phyloP scores from a whole-genome alignment of 35 echinoderm and acorn worm species.

The Ophiothrix spiculata region DNA sequence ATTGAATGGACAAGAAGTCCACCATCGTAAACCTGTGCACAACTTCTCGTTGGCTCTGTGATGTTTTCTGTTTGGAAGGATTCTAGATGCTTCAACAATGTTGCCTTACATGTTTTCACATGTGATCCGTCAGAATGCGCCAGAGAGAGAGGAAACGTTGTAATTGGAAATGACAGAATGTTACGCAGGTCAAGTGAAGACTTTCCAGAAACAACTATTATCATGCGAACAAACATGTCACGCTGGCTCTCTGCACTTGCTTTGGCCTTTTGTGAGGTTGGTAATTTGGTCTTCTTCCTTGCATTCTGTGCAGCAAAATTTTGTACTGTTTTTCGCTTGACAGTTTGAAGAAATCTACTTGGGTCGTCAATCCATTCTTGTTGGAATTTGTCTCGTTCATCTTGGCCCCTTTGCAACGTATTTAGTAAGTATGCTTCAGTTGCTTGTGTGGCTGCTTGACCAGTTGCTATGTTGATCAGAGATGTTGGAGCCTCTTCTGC shows the following conservation, averaged over 20 bases:
- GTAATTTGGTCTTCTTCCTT: constrained; percentile 20
- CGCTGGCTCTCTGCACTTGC: too few species aligned
- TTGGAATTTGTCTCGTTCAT: constrained; percentile 23
- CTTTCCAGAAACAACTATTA: too few species aligned
- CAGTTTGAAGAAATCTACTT: constrained; percentile 42
- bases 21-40: constrained; percentile 37
- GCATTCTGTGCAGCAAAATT: constrained; percentile 56
- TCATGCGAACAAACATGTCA: too few species aligned
- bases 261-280: constrained; percentile 30
- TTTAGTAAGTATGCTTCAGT: not conserved
- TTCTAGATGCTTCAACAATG: constrained; percentile 39
- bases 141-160: too few species aligned
- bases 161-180: too few species aligned
- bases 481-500: not conserved
- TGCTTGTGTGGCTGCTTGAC: constrained; percentile 1
- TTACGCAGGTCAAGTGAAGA: too few species aligned
- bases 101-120: too few species aligned
- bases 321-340: constrained; percentile 41
- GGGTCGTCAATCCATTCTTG: constrained; percentile 43
- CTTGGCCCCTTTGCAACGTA: not conserved
- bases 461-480: constrained; percentile 28
- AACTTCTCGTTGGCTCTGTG: constrained; percentile 36
- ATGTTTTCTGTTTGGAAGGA: constrained; percentile 31
- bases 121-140: too few species aligned
- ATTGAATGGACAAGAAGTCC: constrained; percentile 35